Evolutionary conservation across 2,113 vertebrate species (phyloP).

Genomic region (Oophaga pumilio): DNA sequence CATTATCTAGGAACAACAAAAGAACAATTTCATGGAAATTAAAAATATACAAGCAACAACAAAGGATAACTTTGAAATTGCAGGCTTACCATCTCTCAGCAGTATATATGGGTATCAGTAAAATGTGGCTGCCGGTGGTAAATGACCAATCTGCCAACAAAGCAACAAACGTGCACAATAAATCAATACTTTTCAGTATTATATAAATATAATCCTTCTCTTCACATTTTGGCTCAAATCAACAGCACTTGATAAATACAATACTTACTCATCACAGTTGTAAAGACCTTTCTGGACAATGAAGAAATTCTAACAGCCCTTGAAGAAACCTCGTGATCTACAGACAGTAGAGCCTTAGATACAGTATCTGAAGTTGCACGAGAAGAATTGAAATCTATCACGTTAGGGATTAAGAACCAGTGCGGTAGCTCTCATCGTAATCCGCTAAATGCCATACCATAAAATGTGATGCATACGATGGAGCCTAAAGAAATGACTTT

Average conservation of each 20-base stretch:
- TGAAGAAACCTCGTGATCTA: background rate
- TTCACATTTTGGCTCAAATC: slow-evolving; percentile 8
- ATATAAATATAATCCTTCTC: background rate
- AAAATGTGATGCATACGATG: background rate
- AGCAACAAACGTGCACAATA: background rate
- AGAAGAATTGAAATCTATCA: background rate
- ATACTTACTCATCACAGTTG: slow-evolving; percentile 21
- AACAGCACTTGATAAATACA: background rate
- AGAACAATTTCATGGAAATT: background rate
- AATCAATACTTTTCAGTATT: background rate
- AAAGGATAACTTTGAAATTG: background rate
- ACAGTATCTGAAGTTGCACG: background rate
- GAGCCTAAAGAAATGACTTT: no score
- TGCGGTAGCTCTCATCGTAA: background rate
- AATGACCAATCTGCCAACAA: background rate
- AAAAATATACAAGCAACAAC: background rate
- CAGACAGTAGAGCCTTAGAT: no score
- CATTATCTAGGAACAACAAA: background rate
- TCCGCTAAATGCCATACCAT: background rate
- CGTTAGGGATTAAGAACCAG: background rate
- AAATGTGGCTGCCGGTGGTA: background rate
- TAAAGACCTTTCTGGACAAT: slow-evolving; percentile 17
- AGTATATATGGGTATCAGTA: background rate
- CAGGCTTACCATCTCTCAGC: background rate
- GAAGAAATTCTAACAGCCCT: background rate